These are phyloP conservation scores for Oxycera nigricornis DNA, from an alignment of 2,888 invertebrate species.

Conservation along the genomic window DNA sequence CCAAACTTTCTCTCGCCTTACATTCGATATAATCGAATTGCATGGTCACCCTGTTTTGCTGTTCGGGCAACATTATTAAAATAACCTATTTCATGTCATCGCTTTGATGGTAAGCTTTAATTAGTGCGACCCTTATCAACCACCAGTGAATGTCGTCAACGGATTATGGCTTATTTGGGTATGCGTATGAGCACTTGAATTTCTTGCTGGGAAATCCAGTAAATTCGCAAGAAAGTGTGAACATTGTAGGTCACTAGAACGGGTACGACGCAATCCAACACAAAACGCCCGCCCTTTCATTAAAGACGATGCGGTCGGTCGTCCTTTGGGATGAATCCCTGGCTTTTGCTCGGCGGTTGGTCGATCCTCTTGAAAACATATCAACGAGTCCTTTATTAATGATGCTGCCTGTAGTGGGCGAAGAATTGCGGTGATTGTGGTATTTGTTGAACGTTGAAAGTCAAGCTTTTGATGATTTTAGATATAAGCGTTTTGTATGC, in stretches of 20 bases:
- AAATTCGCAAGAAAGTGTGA: slow-evolving; percentile 24
- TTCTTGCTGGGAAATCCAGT: background rate
- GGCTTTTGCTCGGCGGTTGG: background rate
- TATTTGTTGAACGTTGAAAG: too few species aligned
- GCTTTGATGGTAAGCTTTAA: slow-evolving; percentile 30
- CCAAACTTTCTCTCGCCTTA: too few species aligned
- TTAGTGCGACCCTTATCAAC: slow-evolving; percentile 40
- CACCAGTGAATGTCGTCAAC: slow-evolving; percentile 18
- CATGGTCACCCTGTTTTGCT: background rate
- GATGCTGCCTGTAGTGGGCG: background rate
- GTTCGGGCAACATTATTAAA: background rate
- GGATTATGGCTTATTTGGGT: background rate
- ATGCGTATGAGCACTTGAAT: slow-evolving; percentile 3
- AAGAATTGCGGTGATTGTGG: slow-evolving; percentile 9
- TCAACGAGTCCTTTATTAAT: slow-evolving; percentile 35
- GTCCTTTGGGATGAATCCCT: slow-evolving; percentile 21
- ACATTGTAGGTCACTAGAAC: slow-evolving; percentile 1
- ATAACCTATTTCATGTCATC: slow-evolving; percentile 24
- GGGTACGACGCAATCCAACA: background rate
- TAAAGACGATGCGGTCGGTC: background rate
- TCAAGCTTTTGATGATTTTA: too few species aligned
- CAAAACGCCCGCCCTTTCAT: too few species aligned
- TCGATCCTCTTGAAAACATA: slow-evolving; percentile 25
- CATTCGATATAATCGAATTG: background rate
- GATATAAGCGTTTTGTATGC: too few species aligned